A percentile compares a stretch with the other conserved stretches of the same genome.
phyloP scores from a whole-genome alignment of 2,113 vertebrate species.

The Pandion haliaetus region DNA sequence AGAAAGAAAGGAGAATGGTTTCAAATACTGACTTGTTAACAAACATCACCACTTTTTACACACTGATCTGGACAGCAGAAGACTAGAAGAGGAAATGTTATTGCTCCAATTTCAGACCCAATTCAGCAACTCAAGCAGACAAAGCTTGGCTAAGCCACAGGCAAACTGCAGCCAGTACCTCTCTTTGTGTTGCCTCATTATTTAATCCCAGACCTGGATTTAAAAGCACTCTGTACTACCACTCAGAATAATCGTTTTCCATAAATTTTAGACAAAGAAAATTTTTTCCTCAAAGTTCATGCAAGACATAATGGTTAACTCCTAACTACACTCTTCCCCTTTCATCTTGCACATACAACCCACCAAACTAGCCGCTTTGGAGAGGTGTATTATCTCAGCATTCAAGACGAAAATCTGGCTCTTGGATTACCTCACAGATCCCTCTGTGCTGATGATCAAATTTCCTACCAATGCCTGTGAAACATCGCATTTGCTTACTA shows the following conservation, averaged over 20 bases:
- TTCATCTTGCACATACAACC: background rate
- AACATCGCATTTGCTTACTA: background rate
- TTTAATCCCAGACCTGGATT: slow-evolving; percentile 1
- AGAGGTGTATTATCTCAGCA: background rate
- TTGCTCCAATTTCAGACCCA: background rate
- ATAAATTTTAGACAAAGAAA: background rate
- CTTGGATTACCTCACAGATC: background rate
- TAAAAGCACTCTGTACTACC: background rate
- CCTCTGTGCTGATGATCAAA: background rate
- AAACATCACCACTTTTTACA: background rate
- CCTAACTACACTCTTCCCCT: background rate
- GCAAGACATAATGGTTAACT: background rate
- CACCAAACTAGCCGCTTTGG: background rate
- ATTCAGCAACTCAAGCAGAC: background rate
- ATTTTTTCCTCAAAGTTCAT: background rate
- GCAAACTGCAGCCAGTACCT: background rate
- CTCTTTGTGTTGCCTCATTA: background rate
- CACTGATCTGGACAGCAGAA: background rate
- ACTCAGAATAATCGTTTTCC: background rate
- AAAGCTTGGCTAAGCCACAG: slow-evolving; percentile 8
- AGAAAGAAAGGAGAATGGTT: background rate
- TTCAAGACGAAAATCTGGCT: background rate
- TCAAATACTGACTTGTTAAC: background rate
- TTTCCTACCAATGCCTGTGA: background rate
- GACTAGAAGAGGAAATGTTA: background rate